phyloP scores from a whole-genome alignment of 2,888 invertebrate genomes.

The Lithophane socia region DNA sequence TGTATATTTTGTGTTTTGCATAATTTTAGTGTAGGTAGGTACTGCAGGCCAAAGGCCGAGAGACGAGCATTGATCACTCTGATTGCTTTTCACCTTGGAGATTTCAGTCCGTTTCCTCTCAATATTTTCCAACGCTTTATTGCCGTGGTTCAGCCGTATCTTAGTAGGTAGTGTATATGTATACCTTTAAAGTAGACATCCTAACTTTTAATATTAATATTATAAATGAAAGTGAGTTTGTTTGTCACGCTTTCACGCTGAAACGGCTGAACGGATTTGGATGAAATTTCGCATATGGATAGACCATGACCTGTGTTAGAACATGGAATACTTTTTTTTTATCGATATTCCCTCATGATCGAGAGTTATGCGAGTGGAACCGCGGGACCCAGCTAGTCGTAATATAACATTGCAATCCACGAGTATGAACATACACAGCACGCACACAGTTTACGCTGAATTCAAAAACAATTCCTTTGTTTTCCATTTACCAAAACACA shows the following conservation, averaged over 20 bases:
- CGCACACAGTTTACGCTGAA: background rate
- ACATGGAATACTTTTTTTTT: no score
- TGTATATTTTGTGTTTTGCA: background rate
- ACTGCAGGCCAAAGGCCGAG: background rate
- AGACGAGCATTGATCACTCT: background rate
- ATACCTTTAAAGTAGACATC: background rate
- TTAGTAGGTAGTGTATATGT: background rate
- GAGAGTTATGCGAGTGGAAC: no score
- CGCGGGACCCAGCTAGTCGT: no score
- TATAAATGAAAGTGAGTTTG: no score
- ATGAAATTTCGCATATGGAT: no score
- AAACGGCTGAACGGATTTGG: no score
- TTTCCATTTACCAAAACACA: slow-evolving; percentile 19
- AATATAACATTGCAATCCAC: background rate
- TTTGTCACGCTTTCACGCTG: no score
- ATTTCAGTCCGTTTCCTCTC: background rate
- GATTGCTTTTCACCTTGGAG: background rate
- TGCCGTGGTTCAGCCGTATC: background rate
- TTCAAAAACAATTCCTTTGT: slow-evolving; percentile 46
- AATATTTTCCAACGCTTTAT: background rate
- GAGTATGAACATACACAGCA: background rate
- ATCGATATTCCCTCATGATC: no score
- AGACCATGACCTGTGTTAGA: no score
- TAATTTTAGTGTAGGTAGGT: no score
- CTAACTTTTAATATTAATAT: no score